Percentiles rank a stretch among this genome's conserved stretches.
phyloP scores from a whole-genome alignment of 1,140 invertebrate genomes.

The Temnothorax longispinosus region DNA sequence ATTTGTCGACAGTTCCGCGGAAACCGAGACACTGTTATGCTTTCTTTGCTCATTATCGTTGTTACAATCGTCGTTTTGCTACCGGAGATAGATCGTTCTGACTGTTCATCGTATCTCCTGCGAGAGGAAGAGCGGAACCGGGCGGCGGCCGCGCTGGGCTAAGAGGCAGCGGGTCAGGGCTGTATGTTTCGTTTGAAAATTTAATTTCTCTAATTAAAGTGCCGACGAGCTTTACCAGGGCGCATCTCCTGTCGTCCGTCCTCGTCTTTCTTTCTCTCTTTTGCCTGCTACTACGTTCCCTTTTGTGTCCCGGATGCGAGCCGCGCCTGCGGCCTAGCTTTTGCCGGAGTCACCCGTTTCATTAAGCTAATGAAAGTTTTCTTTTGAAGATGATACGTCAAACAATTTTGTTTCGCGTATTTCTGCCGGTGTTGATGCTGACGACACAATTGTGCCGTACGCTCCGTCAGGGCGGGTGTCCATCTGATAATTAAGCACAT shows the following conservation, averaged over 20 bases:
- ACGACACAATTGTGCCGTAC: not conserved
- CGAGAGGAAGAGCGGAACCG: not conserved
- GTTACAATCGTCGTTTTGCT: slow-evolving; percentile 7
- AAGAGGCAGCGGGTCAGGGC: slow-evolving; percentile 37
- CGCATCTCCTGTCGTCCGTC: slow-evolving; percentile 50
- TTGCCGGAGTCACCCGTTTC: slow-evolving; percentile 75
- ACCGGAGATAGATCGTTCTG: slow-evolving; percentile 31
- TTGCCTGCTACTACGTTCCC: not conserved
- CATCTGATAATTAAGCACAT: slow-evolving; percentile 29
- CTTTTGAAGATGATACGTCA: slow-evolving; percentile 70
- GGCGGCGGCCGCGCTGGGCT: not conserved
- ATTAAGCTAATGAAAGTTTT: slow-evolving; percentile 78
- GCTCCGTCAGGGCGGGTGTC: not conserved
- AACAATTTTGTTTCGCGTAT: slow-evolving; percentile 66
- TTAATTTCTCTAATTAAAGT: slow-evolving; percentile 79
- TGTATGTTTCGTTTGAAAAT: slow-evolving; percentile 77
- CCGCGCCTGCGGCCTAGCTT: slow-evolving; percentile 69
- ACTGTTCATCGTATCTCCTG: slow-evolving; percentile 33
- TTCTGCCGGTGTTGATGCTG: not conserved
- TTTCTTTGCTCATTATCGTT: slow-evolving; percentile 31
- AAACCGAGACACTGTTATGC: slow-evolving; percentile 14
- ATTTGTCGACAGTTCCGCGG: slow-evolving; percentile 3
- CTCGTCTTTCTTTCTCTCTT: not conserved
- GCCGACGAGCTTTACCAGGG: slow-evolving; percentile 61
- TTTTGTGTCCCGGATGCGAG: slow-evolving; percentile 59